Conservation (phyloP, 2,113 vertebrate species). For the Hippocampus mohnikei region DNA sequence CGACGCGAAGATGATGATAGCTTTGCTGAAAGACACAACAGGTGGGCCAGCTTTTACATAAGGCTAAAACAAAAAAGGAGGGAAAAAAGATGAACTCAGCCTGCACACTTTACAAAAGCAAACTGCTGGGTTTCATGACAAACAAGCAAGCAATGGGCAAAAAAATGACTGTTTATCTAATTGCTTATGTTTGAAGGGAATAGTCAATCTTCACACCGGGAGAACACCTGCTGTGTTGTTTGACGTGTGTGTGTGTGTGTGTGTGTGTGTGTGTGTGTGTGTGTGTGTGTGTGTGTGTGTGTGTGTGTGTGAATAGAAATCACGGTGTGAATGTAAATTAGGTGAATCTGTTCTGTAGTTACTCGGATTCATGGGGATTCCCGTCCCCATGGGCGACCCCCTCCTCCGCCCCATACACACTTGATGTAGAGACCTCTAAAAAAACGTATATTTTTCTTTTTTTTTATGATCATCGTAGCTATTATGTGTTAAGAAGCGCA, state of each 20-base stretch:
- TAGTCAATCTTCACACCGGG: not conserved
- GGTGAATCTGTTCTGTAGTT: too few relatives aligned
- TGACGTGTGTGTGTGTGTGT: not conserved
- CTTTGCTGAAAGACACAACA: not conserved
- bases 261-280: too few relatives aligned
- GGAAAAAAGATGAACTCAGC: not conserved
- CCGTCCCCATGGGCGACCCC: too few relatives aligned
- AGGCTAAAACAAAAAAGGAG: not conserved
- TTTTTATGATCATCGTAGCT: too few relatives aligned
- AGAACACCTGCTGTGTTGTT: not conserved
- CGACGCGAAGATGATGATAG: not conserved
- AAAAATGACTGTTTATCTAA: not conserved
- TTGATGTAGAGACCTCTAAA: too few relatives aligned
- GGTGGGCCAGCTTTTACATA: not conserved
- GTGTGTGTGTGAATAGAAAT: too few relatives aligned
- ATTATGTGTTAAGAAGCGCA: too few relatives aligned
- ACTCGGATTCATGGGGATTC: too few relatives aligned
- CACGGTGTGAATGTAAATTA: too few relatives aligned
- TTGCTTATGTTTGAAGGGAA: not conserved
- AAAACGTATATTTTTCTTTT: too few relatives aligned
- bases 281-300: too few relatives aligned
- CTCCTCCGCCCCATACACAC: too few relatives aligned
- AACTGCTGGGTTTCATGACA: not conserved
- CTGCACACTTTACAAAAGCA: not conserved
- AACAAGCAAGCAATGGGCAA: not conserved